These are phyloP conservation scores for Celastrina argiolus DNA, from an alignment of 2,888 invertebrate genomes.

Conservation along the genomic window DNA sequence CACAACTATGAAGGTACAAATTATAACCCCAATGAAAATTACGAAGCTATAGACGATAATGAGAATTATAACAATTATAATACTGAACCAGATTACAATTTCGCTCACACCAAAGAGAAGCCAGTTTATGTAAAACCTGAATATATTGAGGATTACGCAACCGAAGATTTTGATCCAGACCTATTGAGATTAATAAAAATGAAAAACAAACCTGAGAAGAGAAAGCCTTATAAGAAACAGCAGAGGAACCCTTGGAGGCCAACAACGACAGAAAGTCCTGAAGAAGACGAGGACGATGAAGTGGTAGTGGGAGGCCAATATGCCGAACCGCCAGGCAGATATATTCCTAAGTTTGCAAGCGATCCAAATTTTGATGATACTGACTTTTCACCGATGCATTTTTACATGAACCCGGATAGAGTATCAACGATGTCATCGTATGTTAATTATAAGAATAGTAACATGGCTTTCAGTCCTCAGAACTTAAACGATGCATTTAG, in stretches of 20 bases:
- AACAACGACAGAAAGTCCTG: neutral
- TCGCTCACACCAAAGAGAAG: constrained; percentile 42
- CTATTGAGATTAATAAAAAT: constrained; percentile 33
- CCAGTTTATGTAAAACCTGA: constrained; percentile 39
- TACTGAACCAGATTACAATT: constrained; percentile 40
- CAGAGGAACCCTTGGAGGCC: constrained; percentile 44
- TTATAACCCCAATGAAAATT: neutral
- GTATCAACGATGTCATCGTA: constrained; percentile 54
- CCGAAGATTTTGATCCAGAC: constrained; percentile 39
- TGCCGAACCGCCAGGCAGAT: constrained; percentile 64
- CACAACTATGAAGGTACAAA: constrained; percentile 16
- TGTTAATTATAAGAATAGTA: constrained; percentile 66
- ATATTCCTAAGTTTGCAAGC: constrained; percentile 45
- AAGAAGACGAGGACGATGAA: constrained; percentile 39
- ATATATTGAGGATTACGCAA: constrained; percentile 35
- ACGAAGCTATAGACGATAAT: neutral
- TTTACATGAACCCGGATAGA: constrained; percentile 42
- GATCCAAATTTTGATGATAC: constrained; percentile 42
- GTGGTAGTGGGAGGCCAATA: constrained; percentile 39
- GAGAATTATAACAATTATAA: neutral
- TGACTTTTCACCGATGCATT: constrained; percentile 39
- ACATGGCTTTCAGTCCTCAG: constrained; percentile 70
- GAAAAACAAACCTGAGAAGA: constrained; percentile 33
- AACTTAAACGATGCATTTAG: constrained; percentile 71
- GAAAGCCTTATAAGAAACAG: constrained; percentile 40